Evolutionary conservation across 2,888 invertebrate genomes (phyloP), one percentile per base, ranked within the genome.

Genomic region (Gibbula magus): DNA sequence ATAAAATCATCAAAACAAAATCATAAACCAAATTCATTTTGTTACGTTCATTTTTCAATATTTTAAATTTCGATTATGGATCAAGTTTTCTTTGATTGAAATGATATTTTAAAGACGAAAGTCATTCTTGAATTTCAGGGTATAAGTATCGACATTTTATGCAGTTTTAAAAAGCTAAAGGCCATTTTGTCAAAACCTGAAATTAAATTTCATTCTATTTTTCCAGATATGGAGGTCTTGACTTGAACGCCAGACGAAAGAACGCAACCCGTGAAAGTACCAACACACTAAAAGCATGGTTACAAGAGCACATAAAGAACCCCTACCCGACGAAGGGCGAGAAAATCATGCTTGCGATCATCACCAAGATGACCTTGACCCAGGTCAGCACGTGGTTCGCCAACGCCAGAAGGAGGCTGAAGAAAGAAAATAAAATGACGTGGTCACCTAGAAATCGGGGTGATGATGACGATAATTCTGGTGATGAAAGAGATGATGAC

Each of bases 191-290:
- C n/a, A n/a, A n/a, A n/a, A n/a, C n/a, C n/a, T 1, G 13, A 45
- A 10, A 10, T 45, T 8, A 45, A 10, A 10, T 45, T 45, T 22
- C 25, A 22, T 25, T 25, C 16, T 74, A 22, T 74, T 0, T 39
- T 84, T 83, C 20, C 81, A 89, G 89, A 35, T 89, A 89, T 70
- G 88, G 87, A 32, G 90, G 89, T 16, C 84, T 92, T 35, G 98
- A 98, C 94, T 94, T 98, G 94, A 98, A 98, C 54, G 79, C 79
- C 20, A 79, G 99, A 88, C 95, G 99, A 87, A 99, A 99, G 94
- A 99, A 99, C 93, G 99, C 98, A 61, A 99, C 99, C 67, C 94
- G 99, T 83, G 99, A 99, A 93, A 98, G 98, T 18, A 99, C 99
- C 80, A 97, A 97, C 83, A 99, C 98, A 75, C 94, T 99, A 78